phyloP scores from a whole-genome alignment of 2,888 invertebrate genomes.

The Hedya salicella region DNA sequence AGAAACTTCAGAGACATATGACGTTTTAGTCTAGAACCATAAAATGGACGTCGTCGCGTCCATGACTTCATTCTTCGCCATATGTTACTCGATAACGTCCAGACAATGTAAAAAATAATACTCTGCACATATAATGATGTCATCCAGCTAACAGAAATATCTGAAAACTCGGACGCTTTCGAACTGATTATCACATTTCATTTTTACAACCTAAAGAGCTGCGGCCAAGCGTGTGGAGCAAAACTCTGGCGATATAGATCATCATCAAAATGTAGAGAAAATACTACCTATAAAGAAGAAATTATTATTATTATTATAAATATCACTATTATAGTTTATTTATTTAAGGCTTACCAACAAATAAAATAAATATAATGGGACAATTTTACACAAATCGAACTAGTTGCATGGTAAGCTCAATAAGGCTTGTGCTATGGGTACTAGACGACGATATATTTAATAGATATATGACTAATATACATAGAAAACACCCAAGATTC shows the following conservation, averaged over 20 bases:
- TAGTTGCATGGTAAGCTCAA: no score
- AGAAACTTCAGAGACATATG: background rate
- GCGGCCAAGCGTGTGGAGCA: constrained; percentile 5
- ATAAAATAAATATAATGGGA: no score
- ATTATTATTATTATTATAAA: no score
- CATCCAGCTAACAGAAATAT: constrained; percentile 22
- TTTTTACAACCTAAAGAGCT: constrained; percentile 19
- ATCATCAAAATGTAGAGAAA: background rate
- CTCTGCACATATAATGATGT: constrained; percentile 31
- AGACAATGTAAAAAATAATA: constrained; percentile 38
- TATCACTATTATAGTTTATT: no score
- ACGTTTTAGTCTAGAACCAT: constrained; percentile 45
- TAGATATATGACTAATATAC: no score
- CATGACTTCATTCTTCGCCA: constrained; percentile 58
- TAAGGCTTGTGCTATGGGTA: no score
- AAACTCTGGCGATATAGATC: no score
- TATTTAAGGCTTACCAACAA: no score
- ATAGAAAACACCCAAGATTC: no score
- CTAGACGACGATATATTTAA: no score
- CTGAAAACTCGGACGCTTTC: constrained; percentile 11
- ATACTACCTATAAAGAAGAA: no score
- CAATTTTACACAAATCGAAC: no score
- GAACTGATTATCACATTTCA: constrained; percentile 13
- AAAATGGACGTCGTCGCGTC: constrained; percentile 53
- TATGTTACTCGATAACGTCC: constrained; percentile 51